phyloP scores from a whole-genome alignment of 1,140 invertebrate genomes.

The Eufriesea mexicana region DNA sequence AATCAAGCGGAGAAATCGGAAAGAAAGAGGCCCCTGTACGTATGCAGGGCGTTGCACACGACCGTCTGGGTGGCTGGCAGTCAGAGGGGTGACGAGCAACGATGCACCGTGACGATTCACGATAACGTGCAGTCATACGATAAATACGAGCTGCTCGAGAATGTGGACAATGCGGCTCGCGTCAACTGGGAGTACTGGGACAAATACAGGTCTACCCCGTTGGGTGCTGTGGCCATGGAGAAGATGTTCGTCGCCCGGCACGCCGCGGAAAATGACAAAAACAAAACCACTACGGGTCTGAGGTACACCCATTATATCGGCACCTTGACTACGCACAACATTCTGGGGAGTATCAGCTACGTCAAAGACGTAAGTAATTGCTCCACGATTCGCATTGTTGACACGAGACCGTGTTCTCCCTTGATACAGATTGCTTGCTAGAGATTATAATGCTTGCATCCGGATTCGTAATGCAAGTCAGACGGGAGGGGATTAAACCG shows the following conservation, averaged over 20 bases:
- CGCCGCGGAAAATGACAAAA: slow-evolving; percentile 70
- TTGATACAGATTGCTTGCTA: not conserved
- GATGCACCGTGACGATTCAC: slow-evolving; percentile 86
- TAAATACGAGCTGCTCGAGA: slow-evolving; percentile 89
- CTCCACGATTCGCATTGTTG: not conserved
- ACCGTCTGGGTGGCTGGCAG: slow-evolving; percentile 87
- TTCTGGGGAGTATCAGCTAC: slow-evolving; percentile 86
- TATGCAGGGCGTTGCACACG: slow-evolving; percentile 88
- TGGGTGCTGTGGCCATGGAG: slow-evolving; percentile 86
- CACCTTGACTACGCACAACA: slow-evolving; percentile 85
- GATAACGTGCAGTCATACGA: slow-evolving; percentile 84
- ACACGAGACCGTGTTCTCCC: no score
- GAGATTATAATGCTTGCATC: not conserved
- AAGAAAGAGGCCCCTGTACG: slow-evolving; percentile 83
- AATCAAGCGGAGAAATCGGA: slow-evolving; percentile 61
- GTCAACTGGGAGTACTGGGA: slow-evolving; percentile 88
- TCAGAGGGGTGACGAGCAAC: slow-evolving; percentile 79
- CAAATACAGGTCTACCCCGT: slow-evolving; percentile 84
- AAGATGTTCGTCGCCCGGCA: slow-evolving; percentile 83
- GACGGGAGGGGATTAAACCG: not conserved
- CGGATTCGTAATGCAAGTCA: not conserved
- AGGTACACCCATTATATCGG: slow-evolving; percentile 86
- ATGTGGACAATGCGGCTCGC: slow-evolving; percentile 88
- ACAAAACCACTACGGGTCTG: slow-evolving; percentile 68
- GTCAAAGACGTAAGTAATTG: slow-evolving; percentile 83